These are phyloP conservation scores for Lasioglossum albipes DNA, from an alignment of 1,140 invertebrate genomes.

Conservation along the genomic window DNA sequence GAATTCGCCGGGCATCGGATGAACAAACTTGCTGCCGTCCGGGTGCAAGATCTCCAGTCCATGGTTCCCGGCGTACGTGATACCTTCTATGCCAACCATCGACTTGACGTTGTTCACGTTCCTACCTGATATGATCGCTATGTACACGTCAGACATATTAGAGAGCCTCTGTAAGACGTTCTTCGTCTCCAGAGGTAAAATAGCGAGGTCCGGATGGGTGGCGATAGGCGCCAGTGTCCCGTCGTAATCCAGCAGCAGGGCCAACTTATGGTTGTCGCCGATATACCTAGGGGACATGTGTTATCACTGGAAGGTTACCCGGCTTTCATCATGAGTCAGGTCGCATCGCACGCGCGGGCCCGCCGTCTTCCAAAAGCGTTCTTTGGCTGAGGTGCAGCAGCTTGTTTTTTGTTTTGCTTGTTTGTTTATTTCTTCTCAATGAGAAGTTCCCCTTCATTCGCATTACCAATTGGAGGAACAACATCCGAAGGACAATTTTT, in stretches of 20 bases:
- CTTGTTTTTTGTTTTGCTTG: neutral
- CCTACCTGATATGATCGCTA: slow-evolving; percentile 92
- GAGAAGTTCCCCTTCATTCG: neutral
- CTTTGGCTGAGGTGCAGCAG: neutral
- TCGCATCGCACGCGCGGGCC: slow-evolving; percentile 72
- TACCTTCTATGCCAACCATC: slow-evolving; percentile 94
- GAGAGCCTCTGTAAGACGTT: slow-evolving; percentile 90
- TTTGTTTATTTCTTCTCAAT: too few relatives aligned
- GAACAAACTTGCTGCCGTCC: slow-evolving; percentile 93
- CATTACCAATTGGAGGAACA: neutral
- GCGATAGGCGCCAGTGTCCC: slow-evolving; percentile 93
- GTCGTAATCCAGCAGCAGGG: slow-evolving; percentile 92
- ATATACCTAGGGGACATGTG: slow-evolving; percentile 86
- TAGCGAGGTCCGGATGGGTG: slow-evolving; percentile 92
- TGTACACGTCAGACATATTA: slow-evolving; percentile 93
- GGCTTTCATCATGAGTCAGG: slow-evolving; percentile 76
- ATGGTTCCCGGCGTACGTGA: slow-evolving; percentile 95
- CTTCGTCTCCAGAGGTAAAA: slow-evolving; percentile 91
- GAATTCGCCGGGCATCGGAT: slow-evolving; percentile 92
- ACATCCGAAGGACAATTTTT: neutral
- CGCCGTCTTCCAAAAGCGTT: slow-evolving; percentile 63
- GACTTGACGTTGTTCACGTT: slow-evolving; percentile 93
- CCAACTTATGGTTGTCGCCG: slow-evolving; percentile 91
- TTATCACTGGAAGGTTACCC: slow-evolving; percentile 76
- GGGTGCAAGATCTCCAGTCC: slow-evolving; percentile 94